phyloP scores from a whole-genome alignment of 2,113 vertebrate genomes.

The Chlamydotis undulata region DNA sequence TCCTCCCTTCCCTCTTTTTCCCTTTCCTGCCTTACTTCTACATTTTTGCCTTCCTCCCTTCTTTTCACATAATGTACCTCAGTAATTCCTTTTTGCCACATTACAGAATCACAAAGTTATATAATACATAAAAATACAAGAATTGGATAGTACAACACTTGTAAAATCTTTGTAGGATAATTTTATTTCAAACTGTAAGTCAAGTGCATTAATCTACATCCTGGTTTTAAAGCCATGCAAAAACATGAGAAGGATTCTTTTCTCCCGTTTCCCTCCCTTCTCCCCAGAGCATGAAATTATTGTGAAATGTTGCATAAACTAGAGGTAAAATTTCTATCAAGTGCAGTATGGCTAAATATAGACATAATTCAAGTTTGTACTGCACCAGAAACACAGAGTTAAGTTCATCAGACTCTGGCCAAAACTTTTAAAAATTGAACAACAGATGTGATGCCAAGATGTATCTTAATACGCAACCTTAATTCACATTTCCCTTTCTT shows the following conservation, averaged over 20 bases:
- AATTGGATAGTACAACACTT: not conserved
- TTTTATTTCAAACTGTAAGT: not conserved
- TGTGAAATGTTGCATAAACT: constrained; percentile 15
- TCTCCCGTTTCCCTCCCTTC: not conserved
- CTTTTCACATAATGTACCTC: not conserved
- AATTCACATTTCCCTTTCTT: not conserved
- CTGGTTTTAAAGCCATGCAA: not conserved
- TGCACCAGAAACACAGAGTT: not conserved
- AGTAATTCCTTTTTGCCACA: not conserved
- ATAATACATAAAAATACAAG: not conserved
- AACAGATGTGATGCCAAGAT: not conserved
- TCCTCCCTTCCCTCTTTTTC: not conserved
- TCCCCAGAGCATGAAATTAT: not conserved
- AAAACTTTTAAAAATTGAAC: not conserved
- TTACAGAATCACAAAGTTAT: not conserved
- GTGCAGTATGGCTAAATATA: not conserved
- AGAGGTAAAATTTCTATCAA: not conserved
- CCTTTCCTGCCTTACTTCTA: not conserved
- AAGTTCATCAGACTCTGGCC: not conserved
- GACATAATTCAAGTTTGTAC: not conserved
- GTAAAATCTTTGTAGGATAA: not conserved
- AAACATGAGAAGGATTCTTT: not conserved
- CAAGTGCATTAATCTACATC: not conserved
- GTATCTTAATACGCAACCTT: not conserved
- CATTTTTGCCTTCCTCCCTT: not conserved